Percentiles rank a stretch among this genome's conserved stretches.
phyloP scores from a whole-genome alignment of 2,888 invertebrate genomes.

The Polia nebulosa region DNA sequence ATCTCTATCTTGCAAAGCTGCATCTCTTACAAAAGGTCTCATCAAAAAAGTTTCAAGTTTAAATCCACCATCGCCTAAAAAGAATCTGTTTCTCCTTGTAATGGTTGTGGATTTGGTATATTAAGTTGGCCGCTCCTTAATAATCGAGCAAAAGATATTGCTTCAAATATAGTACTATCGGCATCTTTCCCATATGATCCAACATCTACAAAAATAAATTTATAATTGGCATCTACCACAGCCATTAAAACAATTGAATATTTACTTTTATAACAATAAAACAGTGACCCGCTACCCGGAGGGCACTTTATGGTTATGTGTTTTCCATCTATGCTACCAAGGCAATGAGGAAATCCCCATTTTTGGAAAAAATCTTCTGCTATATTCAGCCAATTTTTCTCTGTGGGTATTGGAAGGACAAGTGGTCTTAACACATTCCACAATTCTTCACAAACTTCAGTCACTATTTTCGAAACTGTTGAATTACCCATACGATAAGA shows the following conservation, averaged over 20 bases:
- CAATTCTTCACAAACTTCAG: conserved; percentile 3
- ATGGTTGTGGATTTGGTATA: conserved; percentile 35
- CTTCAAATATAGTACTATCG: conserved; percentile 32
- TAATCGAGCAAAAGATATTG: conserved; percentile 19
- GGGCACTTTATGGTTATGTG: not conserved
- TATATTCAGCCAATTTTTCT: not conserved
- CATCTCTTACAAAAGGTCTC: conserved; percentile 54
- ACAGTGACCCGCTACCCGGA: conserved; percentile 11
- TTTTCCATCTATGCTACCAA: not conserved
- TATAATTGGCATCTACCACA: conserved; percentile 7
- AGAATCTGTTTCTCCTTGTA: conserved; percentile 30
- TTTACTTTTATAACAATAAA: conserved; percentile 12
- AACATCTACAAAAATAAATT: conserved; percentile 8
- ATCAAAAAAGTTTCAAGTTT: conserved; percentile 43
- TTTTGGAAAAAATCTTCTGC: conserved; percentile 3
- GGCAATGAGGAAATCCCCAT: no score
- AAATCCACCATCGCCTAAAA: conserved; percentile 40
- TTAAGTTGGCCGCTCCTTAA: conserved; percentile 35
- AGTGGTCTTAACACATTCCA: conserved; percentile 1
- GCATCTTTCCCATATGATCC: conserved; percentile 7
- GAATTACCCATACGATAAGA: conserved; percentile 9
- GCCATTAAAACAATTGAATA: conserved; percentile 6
- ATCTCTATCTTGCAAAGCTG: conserved; percentile 30
- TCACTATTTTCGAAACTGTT: conserved; percentile 14
- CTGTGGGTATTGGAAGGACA: not conserved